Evolutionary conservation across 2,113 vertebrate genomes (phyloP), one percentile per base, ranked within the genome.

Genomic region (Cebidichthys violaceus): DNA sequence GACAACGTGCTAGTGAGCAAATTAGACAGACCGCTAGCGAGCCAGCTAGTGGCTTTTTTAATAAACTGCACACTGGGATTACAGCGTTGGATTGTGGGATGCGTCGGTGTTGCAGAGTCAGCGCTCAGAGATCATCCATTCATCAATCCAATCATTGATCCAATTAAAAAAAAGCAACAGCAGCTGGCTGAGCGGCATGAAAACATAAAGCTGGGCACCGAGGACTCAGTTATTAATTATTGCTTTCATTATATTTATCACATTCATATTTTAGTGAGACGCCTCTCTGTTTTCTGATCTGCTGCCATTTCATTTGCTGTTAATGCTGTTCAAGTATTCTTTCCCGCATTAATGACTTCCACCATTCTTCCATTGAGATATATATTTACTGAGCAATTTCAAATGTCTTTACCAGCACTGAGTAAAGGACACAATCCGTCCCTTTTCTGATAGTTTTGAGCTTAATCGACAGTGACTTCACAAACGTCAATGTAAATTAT

Each of bases 131-230:
- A 79, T 33, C 59, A 22, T 67, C 35, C 57, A 55, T 15, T 79
- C 76, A 83, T 78, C 78, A 80, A 59, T 74, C 77, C 64, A 18
- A 43, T 80, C 64, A 86, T 50, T 74, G 70, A 88, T 77, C 83
- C 69, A 81, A 86, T 86, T 67, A 64, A 60, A 76, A 60, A 76
- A 75, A 47, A 45, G 70, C 79, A 77, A 35, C 60, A 55, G 62
- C 66, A 57, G 74, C 43, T 15, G 35, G 22, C 31, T 22, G 24
- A 75, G 75, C 69, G 37, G 35, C 33, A 71, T 4, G 22, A 2
- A 67, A 15, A 37, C 18, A 29, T n/a, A 52, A 67, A 2, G n/a
- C 35, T n/a, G 9, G 33, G 52, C 31, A n/a, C 35, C 43, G 55
- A 39, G n/a, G 60, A 52, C 20, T 33, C 5, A 54, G 31, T 17